These are phyloP conservation scores for Poeciliopsis prolifica DNA, from an alignment of 2,113 vertebrate species.

Conservation along the genomic window DNA sequence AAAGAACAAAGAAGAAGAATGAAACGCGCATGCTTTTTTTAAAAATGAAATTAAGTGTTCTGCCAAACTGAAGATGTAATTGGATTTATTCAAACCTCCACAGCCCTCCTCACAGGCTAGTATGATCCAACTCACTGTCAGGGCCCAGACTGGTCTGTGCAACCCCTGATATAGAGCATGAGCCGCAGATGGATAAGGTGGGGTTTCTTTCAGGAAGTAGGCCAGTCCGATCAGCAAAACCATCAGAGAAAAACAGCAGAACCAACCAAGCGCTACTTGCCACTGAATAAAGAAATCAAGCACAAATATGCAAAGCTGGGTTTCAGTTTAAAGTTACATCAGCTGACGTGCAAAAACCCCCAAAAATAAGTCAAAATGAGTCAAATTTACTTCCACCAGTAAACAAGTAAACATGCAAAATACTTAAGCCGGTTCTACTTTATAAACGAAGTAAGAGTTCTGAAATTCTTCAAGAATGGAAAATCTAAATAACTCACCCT, in stretches of 20 bases:
- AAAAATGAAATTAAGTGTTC: neutral
- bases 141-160: slow-evolving; percentile 83
- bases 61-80: neutral
- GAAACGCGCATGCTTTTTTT: too few relatives aligned
- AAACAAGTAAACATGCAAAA: neutral
- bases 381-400: too few relatives aligned
- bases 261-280: slow-evolving; percentile 82
- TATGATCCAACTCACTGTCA: slow-evolving; percentile 83
- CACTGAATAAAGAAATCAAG: slow-evolving; percentile 62
- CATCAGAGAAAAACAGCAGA: slow-evolving; percentile 73
- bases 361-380: neutral
- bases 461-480: neutral
- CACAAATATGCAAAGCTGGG: neutral
- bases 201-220: slow-evolving; percentile 73
- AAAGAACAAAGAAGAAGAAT: neutral
- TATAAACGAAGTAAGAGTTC: neutral
- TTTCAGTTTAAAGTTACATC: neutral
- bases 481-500: slow-evolving; percentile 67
- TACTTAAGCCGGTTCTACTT: neutral
- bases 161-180: slow-evolving; percentile 84
- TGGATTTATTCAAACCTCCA: slow-evolving; percentile 75
- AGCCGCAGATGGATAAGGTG: slow-evolving; percentile 52
- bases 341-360: too few relatives aligned
- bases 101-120: slow-evolving; percentile 85
- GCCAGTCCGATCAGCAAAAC: slow-evolving; percentile 75